These are phyloP conservation scores for Jordanella pulchra DNA, from an alignment of 2,797 vertebrate genomes.

Conservation along the genomic window DNA sequence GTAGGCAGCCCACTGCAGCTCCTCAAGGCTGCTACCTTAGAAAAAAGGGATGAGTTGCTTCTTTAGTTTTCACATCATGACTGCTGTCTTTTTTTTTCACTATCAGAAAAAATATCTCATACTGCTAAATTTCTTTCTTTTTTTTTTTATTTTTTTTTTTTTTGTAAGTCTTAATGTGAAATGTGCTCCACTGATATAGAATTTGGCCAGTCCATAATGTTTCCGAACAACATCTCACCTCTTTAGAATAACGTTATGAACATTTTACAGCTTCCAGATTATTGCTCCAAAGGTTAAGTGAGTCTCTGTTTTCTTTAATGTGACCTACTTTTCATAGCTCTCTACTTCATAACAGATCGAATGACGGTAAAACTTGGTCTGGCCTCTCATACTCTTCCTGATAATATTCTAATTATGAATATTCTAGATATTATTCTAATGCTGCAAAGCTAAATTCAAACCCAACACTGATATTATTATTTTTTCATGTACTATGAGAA, in stretches of 20 bases:
- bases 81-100: no score
- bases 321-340: neutral
- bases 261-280: constrained; percentile 17
- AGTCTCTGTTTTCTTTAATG: constrained; percentile 4
- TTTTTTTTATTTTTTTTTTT: no score
- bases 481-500: neutral
- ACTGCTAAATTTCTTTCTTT: no score
- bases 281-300: constrained; percentile 8
- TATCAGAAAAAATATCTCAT: no score
- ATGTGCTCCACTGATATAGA: constrained; percentile 10
- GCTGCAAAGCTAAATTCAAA: neutral
- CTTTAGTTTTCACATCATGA: no score
- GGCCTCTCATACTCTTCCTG: neutral
- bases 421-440: no score
- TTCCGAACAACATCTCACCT: constrained; percentile 19
- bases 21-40: no score
- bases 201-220: constrained; percentile 14
- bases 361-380: no score
- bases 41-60: no score
- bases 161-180: neutral
- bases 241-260: constrained; percentile 20
- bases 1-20: no score
- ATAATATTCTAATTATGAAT: neutral
- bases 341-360: neutral
- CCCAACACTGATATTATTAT: neutral